Percentiles rank a stretch among this genome's conserved stretches.
Evolutionary conservation across 2,888 invertebrate genomes (phyloP).

Genomic region (Julus scandinavius): DNA sequence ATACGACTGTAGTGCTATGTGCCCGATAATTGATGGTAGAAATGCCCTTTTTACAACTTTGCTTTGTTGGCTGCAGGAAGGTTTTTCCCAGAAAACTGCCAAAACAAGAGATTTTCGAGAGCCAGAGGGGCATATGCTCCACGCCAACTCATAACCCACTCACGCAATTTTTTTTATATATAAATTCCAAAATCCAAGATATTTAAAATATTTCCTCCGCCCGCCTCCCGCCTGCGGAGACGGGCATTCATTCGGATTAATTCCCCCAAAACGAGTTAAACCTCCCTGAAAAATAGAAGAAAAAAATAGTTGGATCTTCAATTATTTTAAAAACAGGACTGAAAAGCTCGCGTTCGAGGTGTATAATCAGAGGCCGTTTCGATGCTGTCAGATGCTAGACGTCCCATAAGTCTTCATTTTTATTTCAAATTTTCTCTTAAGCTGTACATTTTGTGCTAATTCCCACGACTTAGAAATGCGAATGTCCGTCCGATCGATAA

Average conservation of each 20-base stretch:
- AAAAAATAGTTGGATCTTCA: slow-evolving; percentile 10
- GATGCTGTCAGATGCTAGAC: slow-evolving; percentile 13
- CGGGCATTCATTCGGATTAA: slow-evolving; percentile 45
- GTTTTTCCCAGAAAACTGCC: neutral
- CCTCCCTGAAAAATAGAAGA: neutral
- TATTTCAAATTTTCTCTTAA: neutral
- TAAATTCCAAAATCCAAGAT: neutral
- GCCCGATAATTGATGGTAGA: too few relatives aligned
- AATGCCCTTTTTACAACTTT: too few relatives aligned
- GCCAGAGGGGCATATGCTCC: neutral
- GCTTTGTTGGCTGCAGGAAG: neutral
- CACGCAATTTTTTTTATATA: slow-evolving; percentile 23
- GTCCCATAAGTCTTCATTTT: slow-evolving; percentile 45
- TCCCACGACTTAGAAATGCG: neutral
- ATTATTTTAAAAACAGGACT: slow-evolving; percentile 38
- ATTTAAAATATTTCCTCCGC: slow-evolving; percentile 42
- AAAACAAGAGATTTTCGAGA: neutral
- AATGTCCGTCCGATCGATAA: neutral
- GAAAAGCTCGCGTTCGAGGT: neutral
- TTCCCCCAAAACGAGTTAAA: slow-evolving; percentile 45
- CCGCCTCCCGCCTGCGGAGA: slow-evolving; percentile 23
- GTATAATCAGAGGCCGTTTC: slow-evolving; percentile 37
- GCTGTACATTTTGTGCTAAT: neutral
- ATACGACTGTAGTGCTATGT: too few relatives aligned
- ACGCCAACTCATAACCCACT: slow-evolving; percentile 2